These are phyloP conservation scores for Sinocyclocheilus anophthalmus DNA, from an alignment of 2,113 vertebrate species.

Conservation along the genomic window DNA sequence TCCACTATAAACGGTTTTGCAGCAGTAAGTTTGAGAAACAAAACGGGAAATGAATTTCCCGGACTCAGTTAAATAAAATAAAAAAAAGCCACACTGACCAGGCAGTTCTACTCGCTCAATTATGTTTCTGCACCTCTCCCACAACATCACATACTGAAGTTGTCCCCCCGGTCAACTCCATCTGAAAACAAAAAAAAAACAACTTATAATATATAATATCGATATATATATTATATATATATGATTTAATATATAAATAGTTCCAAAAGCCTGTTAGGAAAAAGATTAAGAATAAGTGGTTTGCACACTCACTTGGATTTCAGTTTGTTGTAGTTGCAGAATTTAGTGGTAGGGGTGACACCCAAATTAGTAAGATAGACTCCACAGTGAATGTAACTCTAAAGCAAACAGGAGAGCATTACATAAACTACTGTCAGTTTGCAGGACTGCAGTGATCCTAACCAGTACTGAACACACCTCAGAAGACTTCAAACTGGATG, in stretches of 20 bases:
- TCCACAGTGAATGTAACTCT: constrained; percentile 69
- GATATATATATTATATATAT: no score
- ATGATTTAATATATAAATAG: not conserved
- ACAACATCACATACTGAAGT: no score
- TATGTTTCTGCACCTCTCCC: constrained; percentile 63
- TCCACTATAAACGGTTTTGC: not conserved
- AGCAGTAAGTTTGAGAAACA: no score
- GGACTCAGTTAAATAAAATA: no score
- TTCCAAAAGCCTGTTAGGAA: not conserved
- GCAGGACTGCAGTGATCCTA: not conserved
- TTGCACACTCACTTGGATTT: constrained; percentile 59
- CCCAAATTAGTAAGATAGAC: constrained; percentile 56
- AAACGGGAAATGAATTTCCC: no score
- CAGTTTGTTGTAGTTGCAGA: constrained; percentile 68
- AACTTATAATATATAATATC: no score
- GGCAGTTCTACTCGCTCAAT: constrained; percentile 9
- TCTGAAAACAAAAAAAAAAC: no score
- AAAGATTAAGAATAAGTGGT: fast-evolving
- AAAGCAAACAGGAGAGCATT: not conserved
- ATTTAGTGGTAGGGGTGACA: constrained; percentile 61
- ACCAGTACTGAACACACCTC: constrained; percentile 51
- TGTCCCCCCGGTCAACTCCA: constrained; percentile 67
- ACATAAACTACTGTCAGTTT: not conserved
- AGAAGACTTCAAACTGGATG: constrained; percentile 56
- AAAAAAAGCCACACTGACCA: constrained; percentile 49